Evolutionary conservation across 2,888 invertebrate species (phyloP), one percentile per base, ranked within the genome.

Genomic region (Trichogramma dendrolimi): DNA sequence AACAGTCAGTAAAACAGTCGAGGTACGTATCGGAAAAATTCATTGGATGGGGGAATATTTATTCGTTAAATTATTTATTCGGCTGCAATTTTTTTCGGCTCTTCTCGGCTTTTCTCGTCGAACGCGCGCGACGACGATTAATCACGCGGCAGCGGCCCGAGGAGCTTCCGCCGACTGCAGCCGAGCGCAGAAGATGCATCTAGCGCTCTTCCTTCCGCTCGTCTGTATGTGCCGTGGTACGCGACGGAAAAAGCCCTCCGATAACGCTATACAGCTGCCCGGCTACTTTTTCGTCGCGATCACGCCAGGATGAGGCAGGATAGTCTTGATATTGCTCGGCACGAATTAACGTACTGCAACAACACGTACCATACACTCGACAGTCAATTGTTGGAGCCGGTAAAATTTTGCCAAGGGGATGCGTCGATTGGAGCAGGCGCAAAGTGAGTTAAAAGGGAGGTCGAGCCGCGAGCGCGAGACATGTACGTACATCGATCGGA

Each of bases 161-260:
- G 27, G 27, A 55, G 58, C 62, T 66, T 62, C 66, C 62, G 52
- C 51, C 48, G 64, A 60, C 46, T 56, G 38, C 51, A 44, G 47
- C 58, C 55, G 27, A 60, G 43, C 44, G 50, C 42, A 50, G 58
- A 63, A 65, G 63, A 67, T 63, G 60, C 61, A 65, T 65, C 56
- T 60, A 56, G 56, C 58, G 58, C 14, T 44, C 67, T 58, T 63
- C 63, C 67, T 60, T 63, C 60, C 60, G 48, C 49, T 42, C 7
- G 50, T 27, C 27, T 27, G 27, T 27, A 27, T 27, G 27, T 51
- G 38, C 44, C n/a, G 39, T 41, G 27, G 27, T 27, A 27, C 27
- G 27, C 27, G 27, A 27, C 27, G 27, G 27, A 27, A 27, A 27
- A 27, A 27, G 27, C 27, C 27, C 43, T 6, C 53, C 55, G 64